A percentile compares a stretch with the other conserved stretches of the same genome.
phyloP scores from a whole-genome alignment of 2,888 invertebrate species.

The Venusia cambrica region DNA sequence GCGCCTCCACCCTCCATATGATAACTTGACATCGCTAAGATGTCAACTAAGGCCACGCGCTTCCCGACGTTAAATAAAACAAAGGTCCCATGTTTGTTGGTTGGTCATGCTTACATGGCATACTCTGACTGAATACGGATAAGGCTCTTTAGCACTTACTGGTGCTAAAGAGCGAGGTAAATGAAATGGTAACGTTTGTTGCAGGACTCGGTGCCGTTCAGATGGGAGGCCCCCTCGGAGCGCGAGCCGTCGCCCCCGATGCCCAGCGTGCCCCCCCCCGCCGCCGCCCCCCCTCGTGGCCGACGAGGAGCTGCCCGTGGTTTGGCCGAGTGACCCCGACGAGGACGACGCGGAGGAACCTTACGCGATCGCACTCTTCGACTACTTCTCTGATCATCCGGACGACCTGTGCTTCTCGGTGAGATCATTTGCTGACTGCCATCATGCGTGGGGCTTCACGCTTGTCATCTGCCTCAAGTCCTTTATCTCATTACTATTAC shows the following conservation, averaged over 20 bases:
- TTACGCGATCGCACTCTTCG: constrained; percentile 84
- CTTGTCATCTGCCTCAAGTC: no score
- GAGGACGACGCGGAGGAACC: constrained; percentile 15
- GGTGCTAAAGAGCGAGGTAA: no score
- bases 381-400: constrained; percentile 86
- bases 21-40: no score
- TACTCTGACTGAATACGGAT: no score
- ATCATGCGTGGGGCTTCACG: no score
- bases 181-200: no score
- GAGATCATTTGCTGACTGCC: constrained; percentile 54
- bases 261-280: constrained; percentile 90
- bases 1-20: no score
- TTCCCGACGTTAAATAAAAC: background rate
- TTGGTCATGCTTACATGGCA: no score
- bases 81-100: no score
- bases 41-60: no score
- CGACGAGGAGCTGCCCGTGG: constrained; percentile 53
- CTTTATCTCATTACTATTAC: no score
- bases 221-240: constrained; percentile 63
- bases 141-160: no score
- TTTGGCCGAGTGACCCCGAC: constrained; percentile 41
- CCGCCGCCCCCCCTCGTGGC: constrained; percentile 84
- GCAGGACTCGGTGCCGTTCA: constrained; percentile 57
- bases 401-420: constrained; percentile 91
- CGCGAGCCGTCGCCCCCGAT: constrained; percentile 86